phyloP scores from a whole-genome alignment of 2,888 invertebrate species.

The Drosophila macrospina region DNA sequence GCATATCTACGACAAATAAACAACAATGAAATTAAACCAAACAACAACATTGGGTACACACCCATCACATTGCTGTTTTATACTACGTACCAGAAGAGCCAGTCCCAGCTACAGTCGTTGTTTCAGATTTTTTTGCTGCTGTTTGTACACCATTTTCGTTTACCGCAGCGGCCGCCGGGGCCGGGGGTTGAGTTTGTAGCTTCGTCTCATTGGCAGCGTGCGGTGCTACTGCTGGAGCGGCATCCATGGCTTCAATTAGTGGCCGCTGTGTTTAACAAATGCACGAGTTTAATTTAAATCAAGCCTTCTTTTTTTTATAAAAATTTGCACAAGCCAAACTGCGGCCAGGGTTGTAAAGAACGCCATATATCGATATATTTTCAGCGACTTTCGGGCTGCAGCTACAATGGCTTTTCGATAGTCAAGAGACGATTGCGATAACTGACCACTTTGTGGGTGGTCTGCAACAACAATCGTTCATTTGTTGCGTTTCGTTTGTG shows the following conservation, averaged over 20 bases:
- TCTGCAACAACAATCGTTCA: conserved; percentile 49
- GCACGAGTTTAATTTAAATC: conserved; percentile 58
- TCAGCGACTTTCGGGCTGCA: conserved; percentile 16
- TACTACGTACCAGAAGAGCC: conserved; percentile 46
- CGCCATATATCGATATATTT: conserved; percentile 56
- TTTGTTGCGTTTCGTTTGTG: conserved; percentile 53
- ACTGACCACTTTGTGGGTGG: conserved; percentile 55
- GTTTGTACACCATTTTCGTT: conserved; percentile 80
- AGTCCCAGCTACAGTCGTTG: conserved; percentile 38
- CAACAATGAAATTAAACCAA: conserved; percentile 26
- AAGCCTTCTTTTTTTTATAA: conserved; percentile 53
- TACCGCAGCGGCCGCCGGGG: conserved; percentile 60
- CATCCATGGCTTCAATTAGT: conserved; percentile 60
- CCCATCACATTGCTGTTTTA: not conserved
- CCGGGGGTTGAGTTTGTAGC: conserved; percentile 57
- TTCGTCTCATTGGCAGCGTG: conserved; percentile 55
- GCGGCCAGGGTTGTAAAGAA: conserved; percentile 64
- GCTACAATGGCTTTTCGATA: conserved; percentile 36
- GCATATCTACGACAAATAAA: conserved; percentile 55
- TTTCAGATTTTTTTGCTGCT: conserved; percentile 75
- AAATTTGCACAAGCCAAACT: conserved; percentile 69
- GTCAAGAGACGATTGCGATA: conserved; percentile 27
- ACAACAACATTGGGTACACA: conserved; percentile 31
- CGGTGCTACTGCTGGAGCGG: conserved; percentile 57
- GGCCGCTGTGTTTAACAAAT: conserved; percentile 39